Conservation (phyloP, 2,113 vertebrate genomes). For the Sarotherodon lohbergeri region DNA sequence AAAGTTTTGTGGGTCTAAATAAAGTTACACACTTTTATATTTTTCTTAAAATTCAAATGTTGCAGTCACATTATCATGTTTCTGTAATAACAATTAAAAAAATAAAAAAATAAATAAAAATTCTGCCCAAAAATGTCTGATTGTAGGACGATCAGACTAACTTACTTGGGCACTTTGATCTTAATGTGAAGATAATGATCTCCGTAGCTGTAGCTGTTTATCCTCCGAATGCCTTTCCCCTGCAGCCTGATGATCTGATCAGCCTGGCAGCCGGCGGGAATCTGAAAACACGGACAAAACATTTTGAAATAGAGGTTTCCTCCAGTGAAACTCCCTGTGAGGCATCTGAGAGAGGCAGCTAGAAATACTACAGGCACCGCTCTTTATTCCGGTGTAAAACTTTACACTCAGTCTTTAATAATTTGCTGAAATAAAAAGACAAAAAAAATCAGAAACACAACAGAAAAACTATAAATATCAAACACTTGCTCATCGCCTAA, state of each 20-base stretch:
- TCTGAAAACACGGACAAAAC: slow-evolving; percentile 60
- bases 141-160: background rate
- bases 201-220: slow-evolving; percentile 88
- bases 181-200: slow-evolving; percentile 95
- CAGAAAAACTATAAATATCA: background rate
- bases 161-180: slow-evolving; percentile 90
- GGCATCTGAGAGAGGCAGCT: background rate
- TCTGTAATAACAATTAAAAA: background rate
- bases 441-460: background rate
- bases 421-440: background rate
- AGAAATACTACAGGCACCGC: rapidly evolving
- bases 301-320: background rate
- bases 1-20: background rate
- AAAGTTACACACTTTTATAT: background rate
- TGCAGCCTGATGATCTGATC: slow-evolving; percentile 87
- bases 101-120: background rate
- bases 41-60: background rate
- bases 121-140: background rate
- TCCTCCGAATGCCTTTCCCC: slow-evolving; percentile 87
- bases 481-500: background rate
- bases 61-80: background rate
- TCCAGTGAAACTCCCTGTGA: background rate
- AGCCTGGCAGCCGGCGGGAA: slow-evolving; percentile 80
- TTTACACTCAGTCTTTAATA: background rate
- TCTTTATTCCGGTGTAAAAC: background rate